These are phyloP conservation scores for Cygnus atratus DNA, from an alignment of 2,113 vertebrate genomes.

Conservation along the genomic window DNA sequence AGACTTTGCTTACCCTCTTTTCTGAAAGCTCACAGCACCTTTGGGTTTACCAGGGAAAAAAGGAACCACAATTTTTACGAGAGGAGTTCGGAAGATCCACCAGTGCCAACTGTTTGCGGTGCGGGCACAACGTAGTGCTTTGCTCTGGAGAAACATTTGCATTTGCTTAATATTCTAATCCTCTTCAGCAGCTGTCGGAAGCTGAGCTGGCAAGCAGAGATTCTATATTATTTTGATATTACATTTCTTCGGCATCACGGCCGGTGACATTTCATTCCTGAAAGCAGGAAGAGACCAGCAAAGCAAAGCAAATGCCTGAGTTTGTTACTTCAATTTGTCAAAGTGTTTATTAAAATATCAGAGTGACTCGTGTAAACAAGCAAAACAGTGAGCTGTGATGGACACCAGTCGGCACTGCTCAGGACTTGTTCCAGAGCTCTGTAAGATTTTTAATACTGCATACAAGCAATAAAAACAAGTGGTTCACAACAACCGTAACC, in stretches of 20 bases:
- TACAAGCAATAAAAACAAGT: background rate
- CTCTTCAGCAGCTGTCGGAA: background rate
- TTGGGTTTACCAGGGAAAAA: background rate
- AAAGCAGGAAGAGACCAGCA: conserved; percentile 14
- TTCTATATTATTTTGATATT: background rate
- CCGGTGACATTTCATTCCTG: conserved; percentile 4
- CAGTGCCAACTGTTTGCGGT: background rate
- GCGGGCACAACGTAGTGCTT: background rate
- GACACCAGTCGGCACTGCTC: background rate
- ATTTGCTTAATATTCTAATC: conserved; percentile 18
- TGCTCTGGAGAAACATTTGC: background rate
- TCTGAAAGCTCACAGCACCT: background rate
- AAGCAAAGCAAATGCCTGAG: background rate
- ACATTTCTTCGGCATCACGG: background rate
- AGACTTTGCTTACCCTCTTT: background rate
- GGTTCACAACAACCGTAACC: background rate
- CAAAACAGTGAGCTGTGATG: background rate
- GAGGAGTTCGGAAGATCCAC: background rate
- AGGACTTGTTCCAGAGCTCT: background rate
- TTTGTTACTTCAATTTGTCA: background rate
- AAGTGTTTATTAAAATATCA: background rate
- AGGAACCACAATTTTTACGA: background rate
- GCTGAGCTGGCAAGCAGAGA: conserved; percentile 5
- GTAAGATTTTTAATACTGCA: background rate
- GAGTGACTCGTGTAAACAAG: background rate